Conservation (phyloP, 2,888 invertebrate genomes). For the Caenorhabditis wallacei region DNA sequence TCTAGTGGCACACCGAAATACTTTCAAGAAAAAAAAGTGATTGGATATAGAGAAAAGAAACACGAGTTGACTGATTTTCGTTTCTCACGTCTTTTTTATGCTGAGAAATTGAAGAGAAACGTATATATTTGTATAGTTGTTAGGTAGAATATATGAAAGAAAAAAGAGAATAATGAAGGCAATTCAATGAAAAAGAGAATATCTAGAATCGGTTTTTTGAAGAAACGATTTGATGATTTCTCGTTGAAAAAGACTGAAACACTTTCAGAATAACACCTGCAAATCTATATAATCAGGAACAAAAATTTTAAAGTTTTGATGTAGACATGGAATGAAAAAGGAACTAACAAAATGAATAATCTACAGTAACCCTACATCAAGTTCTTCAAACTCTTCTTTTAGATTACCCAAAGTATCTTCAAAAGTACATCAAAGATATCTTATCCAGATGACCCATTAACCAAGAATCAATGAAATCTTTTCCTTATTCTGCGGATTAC, state of each 20-base stretch:
- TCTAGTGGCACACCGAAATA: constrained; percentile 13
- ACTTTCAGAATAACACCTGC: no score
- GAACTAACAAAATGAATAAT: no score
- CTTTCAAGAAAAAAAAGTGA: constrained; percentile 44
- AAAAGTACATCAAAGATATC: no score
- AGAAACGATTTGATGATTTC: no score
- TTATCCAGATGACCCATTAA: no score
- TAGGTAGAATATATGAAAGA: neutral
- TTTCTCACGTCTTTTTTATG: neutral
- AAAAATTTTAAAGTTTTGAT: no score
- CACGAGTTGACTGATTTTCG: neutral
- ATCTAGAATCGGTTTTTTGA: neutral
- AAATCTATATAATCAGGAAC: no score
- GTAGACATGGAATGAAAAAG: no score
- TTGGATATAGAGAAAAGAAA: constrained; percentile 36
- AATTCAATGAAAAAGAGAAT: constrained; percentile 25
- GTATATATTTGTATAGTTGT: constrained; percentile 12
- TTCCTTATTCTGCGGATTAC: constrained; percentile 1
- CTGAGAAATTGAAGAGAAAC: neutral
- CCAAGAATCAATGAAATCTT: no score
- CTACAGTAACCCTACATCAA: neutral
- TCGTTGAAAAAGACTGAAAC: no score
- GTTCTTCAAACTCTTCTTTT: no score
- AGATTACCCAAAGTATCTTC: no score
- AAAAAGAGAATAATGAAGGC: constrained; percentile 34